Evolutionary conservation across 1,140 invertebrate genomes (phyloP).

Genomic region (Drosophila auraria): DNA sequence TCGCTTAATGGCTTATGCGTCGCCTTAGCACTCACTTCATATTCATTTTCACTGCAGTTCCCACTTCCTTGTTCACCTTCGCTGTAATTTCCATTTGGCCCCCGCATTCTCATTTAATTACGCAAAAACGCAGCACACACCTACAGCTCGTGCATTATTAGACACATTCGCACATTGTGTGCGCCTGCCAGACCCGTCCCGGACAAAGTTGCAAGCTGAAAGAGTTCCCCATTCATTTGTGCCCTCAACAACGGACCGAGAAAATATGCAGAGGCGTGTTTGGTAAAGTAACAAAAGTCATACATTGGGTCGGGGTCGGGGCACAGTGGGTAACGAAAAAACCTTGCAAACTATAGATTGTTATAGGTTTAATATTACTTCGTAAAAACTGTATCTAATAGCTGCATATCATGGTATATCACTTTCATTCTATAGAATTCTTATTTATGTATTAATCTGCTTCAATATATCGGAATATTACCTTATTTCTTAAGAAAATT

Average conservation of each 20-base stretch:
- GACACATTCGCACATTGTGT: conserved; percentile 56
- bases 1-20: conserved; percentile 65
- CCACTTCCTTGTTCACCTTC: not conserved
- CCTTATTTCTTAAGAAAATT: not conserved
- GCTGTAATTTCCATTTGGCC: conserved; percentile 62
- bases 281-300: conserved; percentile 63
- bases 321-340: conserved; percentile 14
- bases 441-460: too few relatives aligned
- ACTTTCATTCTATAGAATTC: too few relatives aligned
- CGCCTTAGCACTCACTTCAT: conserved; percentile 70
- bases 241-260: conserved; percentile 9
- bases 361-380: too few relatives aligned
- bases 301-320: conserved; percentile 18
- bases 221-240: conserved; percentile 60
- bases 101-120: conserved; percentile 76
- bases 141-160: conserved; percentile 68
- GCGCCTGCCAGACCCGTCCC: not conserved
- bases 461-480: not conserved
- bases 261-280: conserved; percentile 48
- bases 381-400: too few relatives aligned
- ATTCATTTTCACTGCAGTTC: conserved; percentile 37
- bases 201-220: conserved; percentile 59
- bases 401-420: too few relatives aligned
- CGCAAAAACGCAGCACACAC: conserved; percentile 57
- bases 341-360: too few relatives aligned